Evolutionary conservation across 1,140 invertebrate species (phyloP).

Genomic region (Drosophila prosaltans): DNA sequence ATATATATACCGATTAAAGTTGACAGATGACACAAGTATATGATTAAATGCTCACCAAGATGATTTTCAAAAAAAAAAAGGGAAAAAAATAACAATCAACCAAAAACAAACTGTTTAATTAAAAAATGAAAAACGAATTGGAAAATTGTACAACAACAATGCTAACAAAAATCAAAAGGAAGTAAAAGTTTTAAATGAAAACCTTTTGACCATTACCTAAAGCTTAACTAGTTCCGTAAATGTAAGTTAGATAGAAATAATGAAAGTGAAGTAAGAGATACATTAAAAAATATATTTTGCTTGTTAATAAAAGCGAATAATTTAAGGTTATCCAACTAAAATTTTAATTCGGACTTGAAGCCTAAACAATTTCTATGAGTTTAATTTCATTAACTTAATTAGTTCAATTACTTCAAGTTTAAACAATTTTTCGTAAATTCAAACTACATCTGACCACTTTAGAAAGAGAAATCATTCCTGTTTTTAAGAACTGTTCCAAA

Average conservation of each 20-base stretch:
- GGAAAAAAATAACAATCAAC: background rate
- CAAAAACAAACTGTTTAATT: conserved; percentile 12
- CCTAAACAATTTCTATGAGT: background rate
- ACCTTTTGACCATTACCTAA: background rate
- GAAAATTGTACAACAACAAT: background rate
- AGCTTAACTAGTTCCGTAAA: background rate
- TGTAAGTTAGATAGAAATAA: too few species aligned
- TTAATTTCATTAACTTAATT: too few species aligned
- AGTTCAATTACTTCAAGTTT: too few species aligned
- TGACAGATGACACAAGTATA: conserved; percentile 4
- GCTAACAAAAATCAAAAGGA: background rate
- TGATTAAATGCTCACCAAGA: conserved; percentile 8
- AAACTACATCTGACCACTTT: too few species aligned
- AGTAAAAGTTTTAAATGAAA: background rate
- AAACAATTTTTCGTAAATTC: too few species aligned
- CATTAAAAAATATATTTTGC: background rate
- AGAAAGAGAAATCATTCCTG: too few species aligned
- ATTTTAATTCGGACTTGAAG: too few species aligned
- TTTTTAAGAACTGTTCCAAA: too few species aligned
- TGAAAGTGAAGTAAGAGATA: background rate
- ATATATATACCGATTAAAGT: conserved; percentile 11
- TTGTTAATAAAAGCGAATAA: too few species aligned
- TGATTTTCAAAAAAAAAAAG: conserved; percentile 1
- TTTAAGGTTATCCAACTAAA: too few species aligned
- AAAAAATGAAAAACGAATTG: conserved; percentile 3